Conservation (phyloP, 2,888 invertebrate genomes). For the Eumerus sabulonum region DNA sequence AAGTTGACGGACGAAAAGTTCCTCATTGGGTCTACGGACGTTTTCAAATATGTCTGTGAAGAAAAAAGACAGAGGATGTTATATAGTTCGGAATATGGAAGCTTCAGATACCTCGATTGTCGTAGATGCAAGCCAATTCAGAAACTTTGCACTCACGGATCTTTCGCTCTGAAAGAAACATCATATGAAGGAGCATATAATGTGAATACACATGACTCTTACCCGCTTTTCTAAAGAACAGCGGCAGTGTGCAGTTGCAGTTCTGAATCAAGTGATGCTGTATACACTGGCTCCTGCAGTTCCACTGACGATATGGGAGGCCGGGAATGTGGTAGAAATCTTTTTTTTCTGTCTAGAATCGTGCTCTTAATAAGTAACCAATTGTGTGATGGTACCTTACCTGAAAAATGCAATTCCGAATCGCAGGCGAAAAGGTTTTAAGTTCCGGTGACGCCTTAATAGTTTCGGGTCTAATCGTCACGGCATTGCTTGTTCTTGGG, state of each 20-base stretch:
- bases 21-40: slow-evolving; percentile 69
- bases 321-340: slow-evolving; percentile 36
- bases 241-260: slow-evolving; percentile 75
- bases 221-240: slow-evolving; percentile 70
- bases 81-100: too few species aligned
- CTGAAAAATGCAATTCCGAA: slow-evolving; percentile 73
- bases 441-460: slow-evolving; percentile 71
- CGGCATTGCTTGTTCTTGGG: slow-evolving; percentile 71
- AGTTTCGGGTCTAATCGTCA: slow-evolving; percentile 72
- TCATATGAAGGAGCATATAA: too few species aligned
- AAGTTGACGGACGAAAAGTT: slow-evolving; percentile 71
- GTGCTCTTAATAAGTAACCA: too few species aligned
- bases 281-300: slow-evolving; percentile 74
- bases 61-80: background rate
- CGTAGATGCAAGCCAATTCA: too few species aligned
- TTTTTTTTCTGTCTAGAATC: slow-evolving; percentile 70
- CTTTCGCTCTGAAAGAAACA: too few species aligned
- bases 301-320: slow-evolving; percentile 72
- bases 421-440: slow-evolving; percentile 62
- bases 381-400: slow-evolving; percentile 60
- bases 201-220: too few species aligned
- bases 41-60: slow-evolving; percentile 71
- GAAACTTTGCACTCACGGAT: too few species aligned
- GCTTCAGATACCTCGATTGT: too few species aligned
- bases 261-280: slow-evolving; percentile 70